phyloP scores from a whole-genome alignment of 2,797 vertebrate genomes.

The Sebastolobus alascanus region DNA sequence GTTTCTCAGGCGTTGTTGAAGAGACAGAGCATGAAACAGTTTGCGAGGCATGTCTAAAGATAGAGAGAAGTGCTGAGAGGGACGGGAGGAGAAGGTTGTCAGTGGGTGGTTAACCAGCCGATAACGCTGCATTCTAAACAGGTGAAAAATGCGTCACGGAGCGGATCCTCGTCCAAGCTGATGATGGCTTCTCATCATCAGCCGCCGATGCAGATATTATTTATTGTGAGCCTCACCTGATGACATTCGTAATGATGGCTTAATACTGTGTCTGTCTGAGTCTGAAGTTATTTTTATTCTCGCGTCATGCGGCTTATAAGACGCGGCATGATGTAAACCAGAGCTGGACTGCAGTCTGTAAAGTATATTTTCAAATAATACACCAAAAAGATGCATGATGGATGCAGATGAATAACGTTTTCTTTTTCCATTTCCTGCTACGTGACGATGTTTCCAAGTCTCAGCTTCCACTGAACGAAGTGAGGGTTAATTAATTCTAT shows the following conservation, averaged over 20 bases:
- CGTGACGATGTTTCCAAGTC: conserved; percentile 1
- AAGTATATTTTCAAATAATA: neutral
- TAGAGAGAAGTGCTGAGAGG: conserved; percentile 63
- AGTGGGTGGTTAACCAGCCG: conserved; percentile 70
- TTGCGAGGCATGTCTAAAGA: conserved; percentile 74
- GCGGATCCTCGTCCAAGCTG: conserved; percentile 36
- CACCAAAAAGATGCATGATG: neutral
- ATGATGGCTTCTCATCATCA: conserved; percentile 50
- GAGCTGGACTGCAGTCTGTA: neutral
- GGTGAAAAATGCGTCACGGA: conserved; percentile 70
- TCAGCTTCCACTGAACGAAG: conserved; percentile 16
- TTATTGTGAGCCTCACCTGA: conserved; percentile 30
- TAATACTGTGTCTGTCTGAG: neutral
- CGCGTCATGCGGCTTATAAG: conserved; percentile 5
- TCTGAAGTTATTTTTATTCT: conserved; percentile 19
- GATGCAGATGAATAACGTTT: conserved; percentile 8
- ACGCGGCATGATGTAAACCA: neutral
- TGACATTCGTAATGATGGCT: conserved; percentile 21
- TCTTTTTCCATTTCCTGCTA: conserved; percentile 24
- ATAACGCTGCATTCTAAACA: conserved; percentile 72
- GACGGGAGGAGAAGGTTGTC: conserved; percentile 50
- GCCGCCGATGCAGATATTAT: conserved; percentile 31
- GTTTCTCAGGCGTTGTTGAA: conserved; percentile 47
- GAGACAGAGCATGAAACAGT: conserved; percentile 73
- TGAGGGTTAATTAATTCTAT: conserved; percentile 23